Evolutionary conservation across 2,797 vertebrate genomes (phyloP), one percentile per base, ranked within the genome.

Genomic region (Takifugu ocellatus): DNA sequence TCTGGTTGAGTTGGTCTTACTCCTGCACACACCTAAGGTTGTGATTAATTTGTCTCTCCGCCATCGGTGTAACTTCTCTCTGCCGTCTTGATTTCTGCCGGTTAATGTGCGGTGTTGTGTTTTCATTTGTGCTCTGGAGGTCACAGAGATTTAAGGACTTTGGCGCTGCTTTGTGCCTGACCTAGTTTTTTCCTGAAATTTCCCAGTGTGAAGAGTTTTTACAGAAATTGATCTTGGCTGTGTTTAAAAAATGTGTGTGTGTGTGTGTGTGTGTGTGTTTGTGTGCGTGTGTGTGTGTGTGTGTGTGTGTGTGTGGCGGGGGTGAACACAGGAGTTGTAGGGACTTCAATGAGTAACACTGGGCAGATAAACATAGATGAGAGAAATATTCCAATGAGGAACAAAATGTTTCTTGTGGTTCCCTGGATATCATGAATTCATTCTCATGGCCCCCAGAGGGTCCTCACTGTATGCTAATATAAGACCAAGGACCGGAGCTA

Each of bases 151-250:
- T 77, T 72, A 56, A 65, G 25, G 47, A 66, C 55, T 68, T 66
- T 75, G 61, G 15, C 12, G 49, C 57, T 56, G 57, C 74, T 77
- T 61, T 61, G 47, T 56, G 52, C 54, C 66, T 82, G 81, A 74
- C 84, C 83, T 73, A 87, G 33, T 83, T 90, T 81, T 54, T 81
- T 54, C 68, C 59, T 59, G 10, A 69, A 72, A 67, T 66, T 65
- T 58, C 51, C 51, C 58, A 54, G 61, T 48, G 66, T 71, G 70
- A 79, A 68, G 10, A 26, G 17, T 25, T 56, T 47, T 68, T 26
- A 61, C 6, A 67, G 50, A 73, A 63, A 85, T 72, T 57, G 67
- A 64, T 77, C 63, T 57, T 71, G 66, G 54, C 56, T 59, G 66
- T 57, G 49, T 63, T 61, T 81, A 42, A 66, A 81, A 83, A 21